These are phyloP conservation scores for Scomber scombrus DNA, from an alignment of 2,113 vertebrate species.

Conservation along the genomic window DNA sequence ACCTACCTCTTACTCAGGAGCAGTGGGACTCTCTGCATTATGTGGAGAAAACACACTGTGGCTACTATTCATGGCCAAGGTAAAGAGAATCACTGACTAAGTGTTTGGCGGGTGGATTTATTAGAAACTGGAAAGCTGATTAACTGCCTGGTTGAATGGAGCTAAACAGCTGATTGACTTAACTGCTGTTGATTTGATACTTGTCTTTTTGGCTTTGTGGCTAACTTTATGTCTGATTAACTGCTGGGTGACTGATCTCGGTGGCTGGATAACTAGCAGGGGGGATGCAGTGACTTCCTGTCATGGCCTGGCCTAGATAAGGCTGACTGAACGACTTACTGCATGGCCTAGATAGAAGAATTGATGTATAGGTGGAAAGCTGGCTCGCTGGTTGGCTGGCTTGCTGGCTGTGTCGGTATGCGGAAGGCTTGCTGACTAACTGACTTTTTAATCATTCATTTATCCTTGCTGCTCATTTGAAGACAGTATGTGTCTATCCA, in stretches of 20 bases:
- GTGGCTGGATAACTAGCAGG: conserved; percentile 52
- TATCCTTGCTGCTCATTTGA: conserved; percentile 73
- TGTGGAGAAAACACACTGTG: conserved; percentile 98
- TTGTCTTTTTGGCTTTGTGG: conserved; percentile 39
- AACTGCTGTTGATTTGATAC: conserved; percentile 59
- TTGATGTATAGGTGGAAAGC: conserved; percentile 70
- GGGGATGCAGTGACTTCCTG: conserved; percentile 67
- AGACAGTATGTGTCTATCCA: conserved; percentile 66
- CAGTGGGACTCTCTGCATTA: conserved; percentile 90
- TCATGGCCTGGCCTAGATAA: conserved; percentile 73
- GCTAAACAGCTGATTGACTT: conserved; percentile 60
- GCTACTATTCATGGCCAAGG: conserved; percentile 96
- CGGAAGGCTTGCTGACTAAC: conserved; percentile 76
- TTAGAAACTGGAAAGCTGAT: conserved; percentile 50
- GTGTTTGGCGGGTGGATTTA: conserved; percentile 17
- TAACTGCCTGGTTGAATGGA: conserved; percentile 50
- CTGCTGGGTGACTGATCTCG: conserved; percentile 59
- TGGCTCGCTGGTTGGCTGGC: conserved; percentile 51
- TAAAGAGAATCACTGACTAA: conserved; percentile 58
- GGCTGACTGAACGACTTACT: conserved; percentile 71
- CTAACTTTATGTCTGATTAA: conserved; percentile 55
- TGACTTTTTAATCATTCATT: conserved; percentile 82
- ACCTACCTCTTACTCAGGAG: conserved; percentile 88
- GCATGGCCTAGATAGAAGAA: conserved; percentile 76
- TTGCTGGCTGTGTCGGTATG: conserved; percentile 13